Percentiles rank a stretch among this genome's conserved stretches.
Evolutionary conservation across 2,888 invertebrate genomes (phyloP).

Genomic region (Megastigmus dorsalis): DNA sequence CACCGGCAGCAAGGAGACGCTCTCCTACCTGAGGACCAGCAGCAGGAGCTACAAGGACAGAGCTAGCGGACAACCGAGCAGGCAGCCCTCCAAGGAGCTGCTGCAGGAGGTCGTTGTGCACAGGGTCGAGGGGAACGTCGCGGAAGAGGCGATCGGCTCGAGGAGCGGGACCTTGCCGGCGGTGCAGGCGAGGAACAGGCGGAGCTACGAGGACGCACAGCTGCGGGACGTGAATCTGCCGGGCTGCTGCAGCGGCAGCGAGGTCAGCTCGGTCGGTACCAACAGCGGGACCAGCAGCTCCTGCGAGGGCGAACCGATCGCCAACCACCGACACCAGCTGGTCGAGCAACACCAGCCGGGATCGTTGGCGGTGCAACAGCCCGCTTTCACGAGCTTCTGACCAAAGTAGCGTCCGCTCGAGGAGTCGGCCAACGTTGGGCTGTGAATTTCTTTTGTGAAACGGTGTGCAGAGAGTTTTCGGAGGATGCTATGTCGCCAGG

Average conservation of each 20-base stretch:
- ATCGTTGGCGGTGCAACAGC: too few species aligned
- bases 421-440: too few species aligned
- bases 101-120: constrained; percentile 48
- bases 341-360: constrained; percentile 1
- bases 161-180: background rate
- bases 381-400: constrained; percentile 10
- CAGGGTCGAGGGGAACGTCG: background rate
- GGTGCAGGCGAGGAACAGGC: constrained; percentile 58
- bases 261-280: constrained; percentile 43
- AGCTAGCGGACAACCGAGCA: background rate
- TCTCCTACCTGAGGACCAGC: background rate
- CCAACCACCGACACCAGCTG: background rate
- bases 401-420: background rate
- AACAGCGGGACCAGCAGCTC: constrained; percentile 46
- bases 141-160: background rate
- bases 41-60: background rate
- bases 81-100: background rate
- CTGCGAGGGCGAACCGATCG: constrained; percentile 57
- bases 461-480: background rate
- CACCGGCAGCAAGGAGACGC: constrained; percentile 18
- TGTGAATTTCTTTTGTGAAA: background rate
- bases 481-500: background rate
- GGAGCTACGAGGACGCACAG: constrained; percentile 64
- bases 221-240: constrained; percentile 64
- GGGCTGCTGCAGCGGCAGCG: constrained; percentile 58